A percentile compares a stretch with the other conserved stretches of the same genome.
These are phyloP conservation scores for Mesoclemmys tuberculata DNA, from an alignment of 2,113 vertebrate genomes.

Conservation along the genomic window DNA sequence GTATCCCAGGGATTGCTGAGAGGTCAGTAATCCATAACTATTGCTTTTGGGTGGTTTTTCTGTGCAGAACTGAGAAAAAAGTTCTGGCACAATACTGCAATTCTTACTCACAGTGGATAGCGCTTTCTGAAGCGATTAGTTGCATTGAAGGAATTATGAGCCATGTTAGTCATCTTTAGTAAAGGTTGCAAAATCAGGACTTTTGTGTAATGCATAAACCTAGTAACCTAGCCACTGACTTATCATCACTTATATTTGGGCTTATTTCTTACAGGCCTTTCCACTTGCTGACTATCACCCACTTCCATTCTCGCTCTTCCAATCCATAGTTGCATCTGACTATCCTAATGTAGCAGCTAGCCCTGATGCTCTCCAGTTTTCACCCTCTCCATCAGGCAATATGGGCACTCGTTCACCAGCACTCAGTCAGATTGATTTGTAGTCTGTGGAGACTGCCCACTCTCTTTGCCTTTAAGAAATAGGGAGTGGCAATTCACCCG, in stretches of 20 bases:
- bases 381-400: constrained; percentile 27
- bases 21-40: constrained; percentile 7
- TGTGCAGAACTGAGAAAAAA: constrained; percentile 26
- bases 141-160: constrained; percentile 62
- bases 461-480: constrained; percentile 38
- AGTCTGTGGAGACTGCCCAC: constrained; percentile 29
- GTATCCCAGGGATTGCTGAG: not conserved
- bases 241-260: constrained; percentile 48
- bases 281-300: constrained; percentile 37
- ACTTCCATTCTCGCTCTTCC: constrained; percentile 9
- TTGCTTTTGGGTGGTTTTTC: not conserved
- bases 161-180: constrained; percentile 56
- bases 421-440: constrained; percentile 47
- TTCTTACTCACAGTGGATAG: constrained; percentile 58
- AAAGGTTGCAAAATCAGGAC: constrained; percentile 52
- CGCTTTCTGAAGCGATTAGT: constrained; percentile 62
- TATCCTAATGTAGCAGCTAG: constrained; percentile 34
- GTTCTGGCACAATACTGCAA: not conserved
- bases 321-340: constrained; percentile 46
- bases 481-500: constrained; percentile 41
- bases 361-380: constrained; percentile 31
- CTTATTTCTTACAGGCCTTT: constrained; percentile 48
- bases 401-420: constrained; percentile 7
- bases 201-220: constrained; percentile 47
- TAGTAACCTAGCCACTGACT: constrained; percentile 56